Evolutionary conservation across 2,113 vertebrate genomes (phyloP).

Genomic region (Xenus cinereus): DNA sequence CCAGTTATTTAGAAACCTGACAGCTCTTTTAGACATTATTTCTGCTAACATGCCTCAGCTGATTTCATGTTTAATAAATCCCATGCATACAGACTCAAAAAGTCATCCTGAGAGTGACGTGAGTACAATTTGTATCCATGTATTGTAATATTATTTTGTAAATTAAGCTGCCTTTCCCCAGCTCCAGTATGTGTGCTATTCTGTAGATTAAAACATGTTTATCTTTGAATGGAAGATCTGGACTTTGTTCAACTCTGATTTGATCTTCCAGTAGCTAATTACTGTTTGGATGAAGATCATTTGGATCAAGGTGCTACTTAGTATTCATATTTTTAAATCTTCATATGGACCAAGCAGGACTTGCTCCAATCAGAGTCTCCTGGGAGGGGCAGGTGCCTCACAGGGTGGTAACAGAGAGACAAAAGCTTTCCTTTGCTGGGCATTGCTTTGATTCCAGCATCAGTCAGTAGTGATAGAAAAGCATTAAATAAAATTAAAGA

Average conservation of each 20-base stretch:
- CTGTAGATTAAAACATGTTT: background rate
- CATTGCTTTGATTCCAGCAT: background rate
- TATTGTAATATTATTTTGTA: background rate
- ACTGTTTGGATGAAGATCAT: background rate
- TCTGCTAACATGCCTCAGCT: background rate
- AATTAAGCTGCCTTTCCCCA: background rate
- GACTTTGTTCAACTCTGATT: background rate
- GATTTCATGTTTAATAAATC: constrained; percentile 3
- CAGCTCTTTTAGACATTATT: constrained; percentile 5
- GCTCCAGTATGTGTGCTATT: background rate
- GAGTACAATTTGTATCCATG: background rate
- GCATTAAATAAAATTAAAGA: background rate
- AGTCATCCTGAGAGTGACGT: background rate
- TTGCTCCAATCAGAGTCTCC: background rate
- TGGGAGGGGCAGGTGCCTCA: background rate
- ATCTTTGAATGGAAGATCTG: background rate
- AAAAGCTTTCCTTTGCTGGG: background rate
- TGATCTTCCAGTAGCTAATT: background rate
- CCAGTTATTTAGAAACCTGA: constrained; percentile 13
- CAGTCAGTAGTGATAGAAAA: background rate
- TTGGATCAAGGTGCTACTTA: background rate
- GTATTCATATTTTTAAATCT: background rate
- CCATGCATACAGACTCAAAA: background rate
- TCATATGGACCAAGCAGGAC: background rate
- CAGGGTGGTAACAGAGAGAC: background rate